phyloP scores from a whole-genome alignment of 2,888 invertebrate genomes.

The Petrophora chlorosata region DNA sequence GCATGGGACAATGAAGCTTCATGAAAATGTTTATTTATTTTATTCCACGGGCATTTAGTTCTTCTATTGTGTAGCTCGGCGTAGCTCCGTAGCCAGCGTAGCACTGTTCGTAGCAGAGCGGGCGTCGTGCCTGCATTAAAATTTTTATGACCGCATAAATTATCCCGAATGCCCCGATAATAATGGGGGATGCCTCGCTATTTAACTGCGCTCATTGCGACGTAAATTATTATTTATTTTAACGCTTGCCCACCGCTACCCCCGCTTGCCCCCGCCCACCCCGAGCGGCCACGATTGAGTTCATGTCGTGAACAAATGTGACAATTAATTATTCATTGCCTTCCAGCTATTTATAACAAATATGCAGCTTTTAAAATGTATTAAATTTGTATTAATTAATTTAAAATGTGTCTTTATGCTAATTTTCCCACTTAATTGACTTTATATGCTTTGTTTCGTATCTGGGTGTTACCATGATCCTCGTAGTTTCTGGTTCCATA shows the following conservation, averaged over 20 bases:
- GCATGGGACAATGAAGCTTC: constrained; percentile 1
- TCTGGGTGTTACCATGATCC: too few relatives aligned
- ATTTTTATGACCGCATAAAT: constrained; percentile 37
- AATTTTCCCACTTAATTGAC: not conserved
- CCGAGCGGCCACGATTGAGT: constrained; percentile 3
- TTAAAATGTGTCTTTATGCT: constrained; percentile 4
- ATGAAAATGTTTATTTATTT: constrained; percentile 1
- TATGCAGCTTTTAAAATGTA: constrained; percentile 2
- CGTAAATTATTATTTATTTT: constrained; percentile 35
- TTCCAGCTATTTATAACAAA: constrained; percentile 7
- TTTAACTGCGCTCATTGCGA: constrained; percentile 32
- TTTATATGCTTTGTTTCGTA: too few relatives aligned
- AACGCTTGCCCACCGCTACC: not conserved
- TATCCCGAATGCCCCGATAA: constrained; percentile 26
- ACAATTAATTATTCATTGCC: constrained; percentile 13
- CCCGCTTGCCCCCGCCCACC: not conserved
- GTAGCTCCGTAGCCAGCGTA: constrained; percentile 16
- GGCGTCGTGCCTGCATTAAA: constrained; percentile 27
- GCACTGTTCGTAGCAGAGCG: constrained; percentile 19
- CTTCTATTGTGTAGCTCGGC: constrained; percentile 1
- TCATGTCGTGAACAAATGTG: constrained; percentile 13
- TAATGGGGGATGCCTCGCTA: constrained; percentile 30
- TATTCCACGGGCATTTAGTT: not conserved
- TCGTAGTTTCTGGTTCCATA: too few relatives aligned
- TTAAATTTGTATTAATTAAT: constrained; percentile 8